Evolutionary conservation across 2,113 vertebrate species (phyloP), one percentile per base, ranked within the genome.

Genomic region (Oryzias melastigma): DNA sequence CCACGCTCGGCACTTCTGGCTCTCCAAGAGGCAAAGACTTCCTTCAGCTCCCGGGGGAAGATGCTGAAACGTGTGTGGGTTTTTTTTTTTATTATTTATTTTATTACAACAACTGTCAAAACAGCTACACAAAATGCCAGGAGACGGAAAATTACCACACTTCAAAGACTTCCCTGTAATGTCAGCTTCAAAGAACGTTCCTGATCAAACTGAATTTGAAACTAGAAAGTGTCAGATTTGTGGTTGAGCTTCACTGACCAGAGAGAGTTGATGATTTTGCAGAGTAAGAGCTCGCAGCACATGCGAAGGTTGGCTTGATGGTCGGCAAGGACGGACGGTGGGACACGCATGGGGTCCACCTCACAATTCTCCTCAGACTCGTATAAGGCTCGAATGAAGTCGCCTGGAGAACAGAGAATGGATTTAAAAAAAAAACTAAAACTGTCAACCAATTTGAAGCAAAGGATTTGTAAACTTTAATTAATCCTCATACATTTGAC

Each of bases 281-380:
- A 98, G 84, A 98, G 95, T 47, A 96, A 91, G 73, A 98, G 94
- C 87, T 98, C 96, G 29, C 95, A 97, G 89, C 96, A 98, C 96
- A 98, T 98, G 64, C 95, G 95, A 47, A 98, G 95, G 87, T 98
- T 98, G 76, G 96, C 96, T 88, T 97, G 96, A 82, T 98, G 96
- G 83, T 98, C 96, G 0, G 94, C 92, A 55, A 98, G 85, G 60
- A 95, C 94, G 6, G 92, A 93, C 0, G 96, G 94, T 0, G 96
- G 95, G 82, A 95, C 95, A 56, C 95, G 94, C 94, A 96, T 97
- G 60, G 96, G 96, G 83, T 98, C 96, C 46, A 98, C 96, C 86
- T 98, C 96, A 18, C 96, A 98, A 91, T 98, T 97, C 91, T 99
- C 97, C 91, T 99, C 97, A 0, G 97, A 98, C 84, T 99, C 96